phyloP scores from a whole-genome alignment of 2,888 invertebrate genomes.

The Nebria salina region DNA sequence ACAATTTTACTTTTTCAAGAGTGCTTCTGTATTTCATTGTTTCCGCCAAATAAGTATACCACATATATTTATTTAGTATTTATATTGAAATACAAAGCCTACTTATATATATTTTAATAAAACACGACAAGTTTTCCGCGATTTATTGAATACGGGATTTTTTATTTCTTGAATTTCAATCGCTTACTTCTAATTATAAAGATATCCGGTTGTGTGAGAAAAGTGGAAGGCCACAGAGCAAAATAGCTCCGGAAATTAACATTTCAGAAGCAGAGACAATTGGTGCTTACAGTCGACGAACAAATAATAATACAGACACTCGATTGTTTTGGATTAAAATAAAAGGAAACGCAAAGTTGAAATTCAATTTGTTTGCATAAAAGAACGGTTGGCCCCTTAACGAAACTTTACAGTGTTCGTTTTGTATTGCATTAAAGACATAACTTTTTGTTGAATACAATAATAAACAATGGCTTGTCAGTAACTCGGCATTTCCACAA shows the following conservation, averaged over 20 bases:
- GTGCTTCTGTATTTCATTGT: no score
- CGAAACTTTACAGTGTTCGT: neutral
- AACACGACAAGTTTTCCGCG: no score
- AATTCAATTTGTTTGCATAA: conserved; percentile 1
- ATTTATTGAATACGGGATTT: no score
- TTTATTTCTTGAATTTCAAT: neutral
- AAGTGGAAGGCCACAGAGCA: neutral
- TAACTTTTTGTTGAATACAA: neutral
- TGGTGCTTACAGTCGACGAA: neutral
- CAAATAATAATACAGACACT: neutral
- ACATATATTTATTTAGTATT: no score
- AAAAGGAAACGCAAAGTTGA: neutral
- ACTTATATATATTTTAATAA: no score
- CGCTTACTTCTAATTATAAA: neutral
- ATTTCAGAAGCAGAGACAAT: conserved; percentile 1
- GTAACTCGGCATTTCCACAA: no score
- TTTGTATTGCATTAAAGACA: neutral
- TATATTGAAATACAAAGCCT: no score
- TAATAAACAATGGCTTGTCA: no score
- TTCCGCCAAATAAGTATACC: no score
- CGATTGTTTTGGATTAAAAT: neutral
- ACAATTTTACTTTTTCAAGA: no score
- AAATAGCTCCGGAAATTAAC: neutral
- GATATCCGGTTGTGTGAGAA: neutral
- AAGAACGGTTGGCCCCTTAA: neutral